Evolutionary conservation across 2,797 vertebrate genomes (phyloP).

Genomic region (Myotis myotis): DNA sequence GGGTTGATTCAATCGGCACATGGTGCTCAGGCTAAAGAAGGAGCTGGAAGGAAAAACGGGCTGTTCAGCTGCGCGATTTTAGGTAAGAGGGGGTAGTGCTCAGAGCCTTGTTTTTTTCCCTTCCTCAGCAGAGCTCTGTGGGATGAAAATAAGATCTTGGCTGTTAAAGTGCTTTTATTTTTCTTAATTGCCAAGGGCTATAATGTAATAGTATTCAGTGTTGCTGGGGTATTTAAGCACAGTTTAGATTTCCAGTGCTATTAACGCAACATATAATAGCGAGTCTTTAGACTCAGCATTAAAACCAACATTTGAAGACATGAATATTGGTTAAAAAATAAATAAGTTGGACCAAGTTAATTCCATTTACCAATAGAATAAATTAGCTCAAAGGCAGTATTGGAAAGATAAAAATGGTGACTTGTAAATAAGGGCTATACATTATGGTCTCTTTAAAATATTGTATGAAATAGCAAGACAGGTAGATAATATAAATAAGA

Average conservation of each 20-base stretch:
- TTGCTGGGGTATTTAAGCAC: background rate
- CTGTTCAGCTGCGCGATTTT: background rate
- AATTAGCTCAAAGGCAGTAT: background rate
- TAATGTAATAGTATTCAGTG: background rate
- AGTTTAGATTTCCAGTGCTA: background rate
- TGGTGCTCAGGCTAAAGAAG: background rate
- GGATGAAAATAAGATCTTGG: background rate
- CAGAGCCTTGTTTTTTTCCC: background rate
- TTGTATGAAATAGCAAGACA: background rate
- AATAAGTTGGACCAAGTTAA: background rate
- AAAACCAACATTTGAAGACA: conserved; percentile 39
- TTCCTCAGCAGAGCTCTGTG: background rate
- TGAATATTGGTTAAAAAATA: conserved; percentile 40
- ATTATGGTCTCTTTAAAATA: background rate
- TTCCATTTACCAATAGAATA: conserved; percentile 24
- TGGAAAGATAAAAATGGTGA: background rate
- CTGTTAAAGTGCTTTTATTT: background rate
- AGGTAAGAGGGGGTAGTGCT: background rate
- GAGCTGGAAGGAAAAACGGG: background rate
- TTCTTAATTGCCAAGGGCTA: background rate
- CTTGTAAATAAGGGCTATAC: background rate
- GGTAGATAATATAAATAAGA: background rate
- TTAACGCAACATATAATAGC: background rate
- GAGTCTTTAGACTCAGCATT: background rate
- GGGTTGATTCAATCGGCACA: background rate